Evolutionary conservation across 2,888 invertebrate species (phyloP), one percentile per base, ranked within the genome.

Genomic region (Mactromeris polynyma): DNA sequence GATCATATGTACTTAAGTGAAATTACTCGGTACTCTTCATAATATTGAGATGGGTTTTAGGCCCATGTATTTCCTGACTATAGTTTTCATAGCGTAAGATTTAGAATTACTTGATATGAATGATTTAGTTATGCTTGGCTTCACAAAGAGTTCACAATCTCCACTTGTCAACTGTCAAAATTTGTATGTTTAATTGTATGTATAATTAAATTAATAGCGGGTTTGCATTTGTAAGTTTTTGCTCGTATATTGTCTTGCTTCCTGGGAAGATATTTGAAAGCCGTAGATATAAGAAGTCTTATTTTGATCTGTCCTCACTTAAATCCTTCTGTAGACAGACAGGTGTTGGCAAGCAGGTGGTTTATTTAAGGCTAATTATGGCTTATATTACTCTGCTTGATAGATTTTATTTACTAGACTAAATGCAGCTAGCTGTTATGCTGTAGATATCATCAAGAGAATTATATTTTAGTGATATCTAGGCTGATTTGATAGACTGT

Each of bases 51-150:
- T 9, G 11, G 26, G 58, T 64, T 64, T 64, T 51, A 19, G 17
- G 14, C 11, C 51, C 2, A 9, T 6, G 2, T 17, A 51, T 64
- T 64, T 64, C 26, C 58, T n/a, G 58, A 26, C n/a, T n/a, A 19
- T 19, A 9, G 6, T 26, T 64, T 64, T 64, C 26, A 4, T 64
- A 26, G 58, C 26, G 14, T 64, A 26, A n/a, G 7, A 4, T 26
- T n/a, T 64, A 64, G 9, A 26, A 64, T n/a, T 21, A 26, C 58
- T 64, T n/a, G n/a, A 9, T 14, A 14, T 51, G 11, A 51, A 26
- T 64, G n/a, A 64, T n/a, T 64, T 64, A 26, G 58, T 26, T 64
- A n/a, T 64, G 58, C 58, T 64, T 64, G 58, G n/a, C 58, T 64
- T 26, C 58, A 1, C n/a, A 26, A n/a, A 7, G 46, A 64, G 58